Evolutionary conservation across 2,113 vertebrate genomes (phyloP).

Genomic region (Paedocypris sp.): DNA sequence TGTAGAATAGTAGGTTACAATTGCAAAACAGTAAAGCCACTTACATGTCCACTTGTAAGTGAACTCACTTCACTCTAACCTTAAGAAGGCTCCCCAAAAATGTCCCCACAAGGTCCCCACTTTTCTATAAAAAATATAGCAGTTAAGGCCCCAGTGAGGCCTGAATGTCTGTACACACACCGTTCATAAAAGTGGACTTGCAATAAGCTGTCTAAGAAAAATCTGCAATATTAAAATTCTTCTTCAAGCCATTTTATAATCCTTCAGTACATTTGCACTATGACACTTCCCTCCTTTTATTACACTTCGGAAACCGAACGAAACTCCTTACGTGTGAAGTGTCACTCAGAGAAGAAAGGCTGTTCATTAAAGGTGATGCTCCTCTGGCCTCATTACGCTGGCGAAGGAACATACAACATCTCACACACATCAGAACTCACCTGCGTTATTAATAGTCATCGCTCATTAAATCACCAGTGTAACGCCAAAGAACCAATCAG

Average conservation of each 20-base stretch:
- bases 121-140: too few species aligned
- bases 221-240: neutral
- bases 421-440: slow-evolving; percentile 21
- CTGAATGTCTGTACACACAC: too few species aligned
- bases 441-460: slow-evolving; percentile 32
- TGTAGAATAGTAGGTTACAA: too few species aligned
- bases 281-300: slow-evolving; percentile 12
- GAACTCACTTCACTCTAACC: too few species aligned
- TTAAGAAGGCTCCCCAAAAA: too few species aligned
- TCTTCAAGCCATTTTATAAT: neutral
- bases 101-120: too few species aligned
- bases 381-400: neutral
- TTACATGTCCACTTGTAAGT: too few species aligned
- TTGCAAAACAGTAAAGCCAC: too few species aligned
- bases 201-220: neutral
- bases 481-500: slow-evolving; percentile 27
- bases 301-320: slow-evolving; percentile 22
- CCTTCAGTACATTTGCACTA: neutral
- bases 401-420: neutral
- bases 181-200: neutral
- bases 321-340: neutral
- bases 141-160: too few species aligned
- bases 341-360: slow-evolving; percentile 2
- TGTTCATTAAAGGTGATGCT: slow-evolving; percentile 4
- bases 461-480: slow-evolving; percentile 26